A percentile compares a stretch with the other conserved stretches of the same genome.
Evolutionary conservation across 37 sponge, comb jelly and placozoan species (phyloP).

Genomic region (Chondrosia reniformis): DNA sequence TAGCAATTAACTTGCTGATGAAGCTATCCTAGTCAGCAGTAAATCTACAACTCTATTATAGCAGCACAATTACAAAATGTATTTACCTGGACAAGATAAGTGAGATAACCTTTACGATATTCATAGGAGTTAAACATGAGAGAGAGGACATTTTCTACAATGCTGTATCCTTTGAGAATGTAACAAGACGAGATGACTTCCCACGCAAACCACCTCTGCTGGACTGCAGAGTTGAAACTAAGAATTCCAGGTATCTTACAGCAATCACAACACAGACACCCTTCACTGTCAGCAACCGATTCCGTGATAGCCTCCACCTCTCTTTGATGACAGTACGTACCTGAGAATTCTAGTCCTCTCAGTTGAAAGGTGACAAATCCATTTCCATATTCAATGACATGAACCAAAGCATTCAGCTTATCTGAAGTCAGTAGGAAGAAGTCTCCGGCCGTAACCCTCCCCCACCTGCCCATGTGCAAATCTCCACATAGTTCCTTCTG

Average conservation of each 20-base stretch:
- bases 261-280: slow-evolving; percentile 73
- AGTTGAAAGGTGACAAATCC: slow-evolving; percentile 97
- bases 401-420: slow-evolving; percentile 87
- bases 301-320: slow-evolving; percentile 97
- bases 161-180: slow-evolving; percentile 88
- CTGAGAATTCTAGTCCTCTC: slow-evolving; percentile 92
- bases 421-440: slow-evolving; percentile 88
- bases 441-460: slow-evolving; percentile 83
- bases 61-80: neutral
- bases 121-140: slow-evolving; percentile 84
- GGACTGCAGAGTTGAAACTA: slow-evolving; percentile 79
- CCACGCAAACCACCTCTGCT: slow-evolving; percentile 89
- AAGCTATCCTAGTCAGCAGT: no score
- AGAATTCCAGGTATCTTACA: slow-evolving; percentile 72
- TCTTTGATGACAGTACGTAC: slow-evolving; percentile 94
- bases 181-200: slow-evolving; percentile 89
- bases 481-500: slow-evolving; percentile 91
- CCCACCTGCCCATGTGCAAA: slow-evolving; percentile 92
- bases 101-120: slow-evolving; percentile 66
- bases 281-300: slow-evolving; percentile 64
- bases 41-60: no score
- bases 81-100: slow-evolving; percentile 71
- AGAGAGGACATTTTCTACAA: slow-evolving; percentile 85
- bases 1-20: no score
- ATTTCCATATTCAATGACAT: slow-evolving; percentile 95